A percentile compares a stretch with the other conserved stretches of the same genome.
These are phyloP conservation scores for Gymnocephalus cernua DNA, from an alignment of 2,113 vertebrate species.

Conservation along the genomic window DNA sequence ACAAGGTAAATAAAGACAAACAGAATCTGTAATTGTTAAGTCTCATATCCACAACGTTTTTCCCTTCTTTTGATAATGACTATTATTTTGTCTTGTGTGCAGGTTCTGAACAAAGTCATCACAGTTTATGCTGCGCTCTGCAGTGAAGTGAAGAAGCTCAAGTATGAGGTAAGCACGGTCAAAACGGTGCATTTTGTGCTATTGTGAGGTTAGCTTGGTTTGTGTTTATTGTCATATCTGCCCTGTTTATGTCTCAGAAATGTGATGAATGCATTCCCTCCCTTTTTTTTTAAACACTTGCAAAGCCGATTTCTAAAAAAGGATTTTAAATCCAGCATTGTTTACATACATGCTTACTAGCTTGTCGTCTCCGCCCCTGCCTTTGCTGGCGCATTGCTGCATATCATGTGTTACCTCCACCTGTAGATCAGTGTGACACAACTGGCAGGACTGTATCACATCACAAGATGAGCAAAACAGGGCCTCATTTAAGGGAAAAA, in stretches of 20 bases:
- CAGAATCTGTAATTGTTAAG: background rate
- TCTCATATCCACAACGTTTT: background rate
- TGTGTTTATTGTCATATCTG: background rate
- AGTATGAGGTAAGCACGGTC: constrained; percentile 91
- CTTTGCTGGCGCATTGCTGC: background rate
- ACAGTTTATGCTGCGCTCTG: constrained; percentile 98
- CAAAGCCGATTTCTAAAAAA: background rate
- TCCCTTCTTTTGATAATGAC: background rate
- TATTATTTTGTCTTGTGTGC: constrained; percentile 13
- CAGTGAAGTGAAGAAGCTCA: constrained; percentile 98
- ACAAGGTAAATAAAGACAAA: constrained; percentile 87
- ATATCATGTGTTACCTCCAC: background rate
- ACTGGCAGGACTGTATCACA: background rate
- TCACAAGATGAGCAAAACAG: background rate
- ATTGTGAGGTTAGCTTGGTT: background rate
- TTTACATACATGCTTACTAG: background rate
- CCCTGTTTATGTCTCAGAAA: background rate
- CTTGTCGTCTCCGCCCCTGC: background rate
- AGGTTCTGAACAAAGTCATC: constrained; percentile 99
- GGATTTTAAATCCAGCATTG: background rate
- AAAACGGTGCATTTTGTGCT: background rate
- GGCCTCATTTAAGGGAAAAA: background rate
- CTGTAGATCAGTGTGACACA: background rate
- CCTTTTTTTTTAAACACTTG: background rate
- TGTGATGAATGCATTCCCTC: background rate